phyloP scores from a whole-genome alignment of 2,113 vertebrate genomes.

The Ardeotis arabs region DNA sequence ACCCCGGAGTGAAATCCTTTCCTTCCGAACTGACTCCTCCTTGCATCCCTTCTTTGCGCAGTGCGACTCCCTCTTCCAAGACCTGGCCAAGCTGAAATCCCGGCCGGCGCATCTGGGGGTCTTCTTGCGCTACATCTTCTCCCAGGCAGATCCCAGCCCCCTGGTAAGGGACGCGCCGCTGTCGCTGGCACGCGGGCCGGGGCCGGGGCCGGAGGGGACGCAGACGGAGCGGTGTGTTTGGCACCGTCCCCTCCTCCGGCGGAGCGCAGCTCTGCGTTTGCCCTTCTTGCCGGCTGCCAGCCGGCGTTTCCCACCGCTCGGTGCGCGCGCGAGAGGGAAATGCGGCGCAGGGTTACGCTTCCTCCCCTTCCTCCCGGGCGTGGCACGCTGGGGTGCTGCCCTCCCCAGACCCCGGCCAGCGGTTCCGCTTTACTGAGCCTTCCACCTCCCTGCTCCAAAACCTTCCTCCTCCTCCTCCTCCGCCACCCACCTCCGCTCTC shows the following conservation, averaged over 20 bases:
- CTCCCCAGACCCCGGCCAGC: background rate
- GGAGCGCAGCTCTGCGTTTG: too few relatives aligned
- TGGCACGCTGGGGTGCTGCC: background rate
- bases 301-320: background rate
- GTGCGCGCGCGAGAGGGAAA: background rate
- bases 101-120: slow-evolving; percentile 89
- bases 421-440: background rate
- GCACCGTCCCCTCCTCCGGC: accelerated
- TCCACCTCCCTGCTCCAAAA: background rate
- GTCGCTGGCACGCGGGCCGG: too few relatives aligned
- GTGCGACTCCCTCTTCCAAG: slow-evolving; percentile 90
- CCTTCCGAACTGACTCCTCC: too few relatives aligned
- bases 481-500: background rate
- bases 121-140: slow-evolving; percentile 92
- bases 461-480: background rate
- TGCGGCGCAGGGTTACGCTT: background rate
- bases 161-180: slow-evolving; percentile 72
- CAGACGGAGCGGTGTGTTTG: accelerated
- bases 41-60: slow-evolving; percentile 27
- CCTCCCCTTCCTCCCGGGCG: background rate
- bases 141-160: slow-evolving; percentile 89
- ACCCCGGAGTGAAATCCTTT: too few relatives aligned
- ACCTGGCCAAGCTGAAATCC: slow-evolving; percentile 85
- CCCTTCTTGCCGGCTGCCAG: background rate
- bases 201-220: background rate